A percentile compares a stretch with the other conserved stretches of the same genome.
These are phyloP conservation scores for Urechis unicinctus DNA, from an alignment of 2,888 invertebrate genomes.

Conservation along the genomic window DNA sequence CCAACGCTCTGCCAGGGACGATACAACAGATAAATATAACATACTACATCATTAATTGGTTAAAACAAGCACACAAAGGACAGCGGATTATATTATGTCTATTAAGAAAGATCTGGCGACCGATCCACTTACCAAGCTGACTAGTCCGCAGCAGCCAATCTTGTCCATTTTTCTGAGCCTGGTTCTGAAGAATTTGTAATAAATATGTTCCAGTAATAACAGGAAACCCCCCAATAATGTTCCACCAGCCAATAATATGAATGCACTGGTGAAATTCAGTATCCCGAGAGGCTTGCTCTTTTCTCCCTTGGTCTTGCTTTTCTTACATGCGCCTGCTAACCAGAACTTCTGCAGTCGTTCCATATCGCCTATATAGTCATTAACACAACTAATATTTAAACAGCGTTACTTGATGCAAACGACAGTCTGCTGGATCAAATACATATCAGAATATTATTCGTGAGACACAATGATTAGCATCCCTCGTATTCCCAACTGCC, in stretches of 20 bases:
- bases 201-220: constrained; percentile 83
- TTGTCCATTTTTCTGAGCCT: constrained; percentile 58
- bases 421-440: too few species aligned
- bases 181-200: constrained; percentile 71
- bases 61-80: too few species aligned
- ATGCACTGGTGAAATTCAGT: constrained; percentile 91
- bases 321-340: constrained; percentile 94
- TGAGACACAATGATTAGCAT: too few species aligned
- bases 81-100: not conserved
- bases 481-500: too few species aligned
- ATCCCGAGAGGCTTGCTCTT: constrained; percentile 56
- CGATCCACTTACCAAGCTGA: constrained; percentile 68
- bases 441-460: too few species aligned
- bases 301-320: constrained; percentile 74
- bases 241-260: constrained; percentile 88
- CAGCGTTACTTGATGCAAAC: too few species aligned
- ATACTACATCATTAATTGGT: not conserved
- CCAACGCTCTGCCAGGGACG: constrained; percentile 65
- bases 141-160: constrained; percentile 87
- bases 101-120: not conserved
- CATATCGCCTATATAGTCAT: constrained; percentile 64
- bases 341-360: constrained; percentile 85
- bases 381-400: not conserved
- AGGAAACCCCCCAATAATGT: constrained; percentile 83
- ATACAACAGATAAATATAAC: not conserved